A percentile compares a stretch with the other conserved stretches of the same genome.
Conservation (phyloP, 2,797 vertebrate species). For the Saxicola maurus region DNA sequence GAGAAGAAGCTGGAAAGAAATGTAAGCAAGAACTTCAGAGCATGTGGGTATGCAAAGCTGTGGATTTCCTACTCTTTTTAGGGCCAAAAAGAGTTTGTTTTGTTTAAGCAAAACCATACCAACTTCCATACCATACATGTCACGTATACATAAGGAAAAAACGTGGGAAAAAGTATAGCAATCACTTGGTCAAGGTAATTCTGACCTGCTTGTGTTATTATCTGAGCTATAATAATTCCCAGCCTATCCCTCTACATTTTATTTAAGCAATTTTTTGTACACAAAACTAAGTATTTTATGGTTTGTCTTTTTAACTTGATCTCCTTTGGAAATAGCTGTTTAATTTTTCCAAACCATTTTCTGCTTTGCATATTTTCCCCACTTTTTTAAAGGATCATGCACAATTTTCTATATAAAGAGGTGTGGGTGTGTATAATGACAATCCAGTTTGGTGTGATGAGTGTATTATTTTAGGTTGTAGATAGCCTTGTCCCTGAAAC, state of each 20-base stretch:
- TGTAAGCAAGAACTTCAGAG: neutral
- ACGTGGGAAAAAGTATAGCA: neutral
- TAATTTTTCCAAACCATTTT: neutral
- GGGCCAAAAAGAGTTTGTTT: neutral
- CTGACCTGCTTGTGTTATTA: neutral
- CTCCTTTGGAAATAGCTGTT: neutral
- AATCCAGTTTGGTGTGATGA: neutral
- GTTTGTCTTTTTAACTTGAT: neutral
- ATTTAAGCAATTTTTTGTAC: neutral
- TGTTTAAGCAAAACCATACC: neutral
- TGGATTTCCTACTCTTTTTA: neutral
- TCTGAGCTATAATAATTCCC: neutral
- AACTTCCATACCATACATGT: neutral
- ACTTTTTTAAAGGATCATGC: neutral
- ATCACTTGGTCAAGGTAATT: neutral
- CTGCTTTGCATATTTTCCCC: neutral
- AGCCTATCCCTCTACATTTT: neutral
- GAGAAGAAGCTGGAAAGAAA: neutral
- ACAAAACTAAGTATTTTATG: neutral
- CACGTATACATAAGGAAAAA: neutral
- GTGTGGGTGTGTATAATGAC: neutral
- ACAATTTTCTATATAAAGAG: neutral
- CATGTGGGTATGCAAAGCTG: neutral
- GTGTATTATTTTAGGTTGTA: neutral
- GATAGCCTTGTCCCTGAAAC: neutral